Evolutionary conservation across 1,140 invertebrate genomes (phyloP), one percentile per base, ranked within the genome.

Genomic region (Aphelenchoides fujianensis): DNA sequence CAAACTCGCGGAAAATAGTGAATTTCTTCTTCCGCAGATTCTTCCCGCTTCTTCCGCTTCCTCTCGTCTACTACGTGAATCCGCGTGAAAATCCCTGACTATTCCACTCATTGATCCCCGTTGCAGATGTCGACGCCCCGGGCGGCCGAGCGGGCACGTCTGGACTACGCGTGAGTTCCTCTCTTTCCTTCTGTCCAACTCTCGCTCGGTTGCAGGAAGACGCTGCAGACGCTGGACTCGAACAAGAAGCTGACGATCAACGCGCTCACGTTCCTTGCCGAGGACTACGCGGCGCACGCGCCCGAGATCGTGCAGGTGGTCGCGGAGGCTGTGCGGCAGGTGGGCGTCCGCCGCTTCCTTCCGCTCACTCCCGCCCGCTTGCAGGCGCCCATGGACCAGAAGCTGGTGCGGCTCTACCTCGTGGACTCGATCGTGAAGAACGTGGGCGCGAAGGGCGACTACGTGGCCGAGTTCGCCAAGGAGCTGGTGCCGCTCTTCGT

Each of bases 351-450:
- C 41, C 41, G 23, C 23, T 48, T 48, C 12, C 12, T 16, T 48
- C 23, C 23, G 12, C 41, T 16, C 23, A 16, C 41, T 48, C 12
- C 12, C 23, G 12, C 23, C 23, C 23, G 41, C 23, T 84, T 84
- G 79, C 89, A 96, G 93, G 92, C 92, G 72, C 27, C 77, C 1
- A 87, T 88, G 81, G 23, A 90, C 72, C 92, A 78, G 89, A 97
- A 97, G 88, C 89, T 98, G 84, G 92, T 94, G 41, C 90, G 92
- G 76, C 89, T 98, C 79, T 98, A 98, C 89, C 90, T 98, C 87
- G 94, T 97, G 85, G 96, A 98, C 88, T 98, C 95, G 68, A 97
- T 98, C 82, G 90, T 97, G 86, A 98, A 98, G 89, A 98, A 97
- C 88, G 90, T 97, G 36, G 57, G 32, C 9, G 35, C 57, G 23